Percentiles rank a stretch among this genome's conserved stretches.
These are phyloP conservation scores for Climacteris rufus DNA, from an alignment of 2,113 vertebrate species.

Conservation along the genomic window DNA sequence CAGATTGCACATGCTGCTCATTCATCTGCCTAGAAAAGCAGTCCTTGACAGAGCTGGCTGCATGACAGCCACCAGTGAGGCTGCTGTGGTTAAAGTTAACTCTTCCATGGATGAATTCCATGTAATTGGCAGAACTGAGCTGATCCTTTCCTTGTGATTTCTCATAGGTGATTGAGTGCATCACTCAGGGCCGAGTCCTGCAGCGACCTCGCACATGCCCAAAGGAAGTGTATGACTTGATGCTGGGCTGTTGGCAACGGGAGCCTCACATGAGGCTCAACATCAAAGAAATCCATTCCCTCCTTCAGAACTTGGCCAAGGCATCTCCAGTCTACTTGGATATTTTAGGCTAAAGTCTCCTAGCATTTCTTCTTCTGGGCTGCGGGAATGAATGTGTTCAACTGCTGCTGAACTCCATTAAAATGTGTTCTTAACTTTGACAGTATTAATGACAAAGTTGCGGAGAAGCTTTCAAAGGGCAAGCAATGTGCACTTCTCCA, in stretches of 20 bases:
- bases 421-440: constrained; percentile 74
- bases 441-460: constrained; percentile 75
- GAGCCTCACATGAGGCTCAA: constrained; percentile 97
- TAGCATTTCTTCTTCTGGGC: constrained; percentile 57
- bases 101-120: neutral
- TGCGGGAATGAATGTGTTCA: constrained; percentile 68
- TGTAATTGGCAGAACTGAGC: neutral
- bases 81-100: neutral
- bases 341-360: constrained; percentile 88
- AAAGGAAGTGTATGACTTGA: constrained; percentile 98
- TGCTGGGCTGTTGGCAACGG: constrained; percentile 98
- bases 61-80: neutral
- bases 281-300: constrained; percentile 95
- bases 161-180: constrained; percentile 95
- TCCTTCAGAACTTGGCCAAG: constrained; percentile 97
- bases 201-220: constrained; percentile 95
- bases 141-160: constrained; percentile 26
- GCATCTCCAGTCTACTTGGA: constrained; percentile 98
- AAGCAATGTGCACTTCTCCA: constrained; percentile 75
- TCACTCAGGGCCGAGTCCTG: constrained; percentile 96
- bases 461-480: constrained; percentile 77
- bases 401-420: constrained; percentile 75
- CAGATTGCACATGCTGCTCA: accelerated
- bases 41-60: neutral
- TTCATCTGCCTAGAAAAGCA: neutral